phyloP scores from a whole-genome alignment of 2,113 vertebrate species.

The Bungarus multicinctus region DNA sequence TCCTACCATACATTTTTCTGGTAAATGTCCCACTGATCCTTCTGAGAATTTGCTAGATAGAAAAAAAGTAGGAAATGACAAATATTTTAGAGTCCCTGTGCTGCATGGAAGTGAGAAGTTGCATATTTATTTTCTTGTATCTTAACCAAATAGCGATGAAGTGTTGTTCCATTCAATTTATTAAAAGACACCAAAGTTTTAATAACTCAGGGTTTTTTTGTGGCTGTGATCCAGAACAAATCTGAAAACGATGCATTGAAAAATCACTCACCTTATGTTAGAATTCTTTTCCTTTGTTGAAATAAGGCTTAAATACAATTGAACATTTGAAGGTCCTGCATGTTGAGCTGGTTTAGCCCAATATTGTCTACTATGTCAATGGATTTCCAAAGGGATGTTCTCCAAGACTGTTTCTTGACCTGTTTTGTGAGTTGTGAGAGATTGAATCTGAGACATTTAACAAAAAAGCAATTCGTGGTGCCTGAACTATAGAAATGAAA shows the following conservation, averaged over 20 bases:
- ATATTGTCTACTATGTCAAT: not conserved
- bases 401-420: not conserved
- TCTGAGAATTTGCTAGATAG: conserved; percentile 51
- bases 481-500: not conserved
- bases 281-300: not conserved
- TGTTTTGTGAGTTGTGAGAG: not conserved
- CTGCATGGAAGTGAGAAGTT: conserved; percentile 53
- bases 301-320: not conserved
- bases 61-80: conserved; percentile 59
- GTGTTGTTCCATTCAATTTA: conserved; percentile 58
- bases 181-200: conserved; percentile 54
- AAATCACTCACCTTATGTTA: not conserved
- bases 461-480: not conserved
- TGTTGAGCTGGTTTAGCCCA: not conserved
- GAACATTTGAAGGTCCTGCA: not conserved
- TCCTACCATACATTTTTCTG: conserved; percentile 39
- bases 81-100: conserved; percentile 54
- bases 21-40: conserved; percentile 57
- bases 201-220: conserved; percentile 48
- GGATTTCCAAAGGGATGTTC: not conserved
- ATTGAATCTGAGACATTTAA: not conserved
- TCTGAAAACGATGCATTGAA: conserved; percentile 35
- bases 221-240: conserved; percentile 38
- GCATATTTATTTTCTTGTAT: conserved; percentile 60
- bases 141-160: conserved; percentile 44